Conservation (phyloP, 1,140 invertebrate genomes). For the Asobara japonica region DNA sequence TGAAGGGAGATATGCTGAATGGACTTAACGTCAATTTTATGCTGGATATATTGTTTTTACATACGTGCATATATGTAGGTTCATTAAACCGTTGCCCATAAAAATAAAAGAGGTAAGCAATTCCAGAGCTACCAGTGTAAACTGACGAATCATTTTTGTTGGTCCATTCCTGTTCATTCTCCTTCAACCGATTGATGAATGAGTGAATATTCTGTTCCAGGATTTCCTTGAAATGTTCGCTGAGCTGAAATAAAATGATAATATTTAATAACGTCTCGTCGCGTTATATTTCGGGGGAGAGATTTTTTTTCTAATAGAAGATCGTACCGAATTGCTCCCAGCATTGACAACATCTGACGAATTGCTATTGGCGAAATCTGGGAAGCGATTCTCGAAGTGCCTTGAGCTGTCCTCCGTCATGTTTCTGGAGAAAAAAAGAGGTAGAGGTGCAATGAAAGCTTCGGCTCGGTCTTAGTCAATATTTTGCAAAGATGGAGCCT, state of each 20-base stretch:
- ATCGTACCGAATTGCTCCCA: slow-evolving; percentile 37
- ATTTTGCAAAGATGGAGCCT: no score
- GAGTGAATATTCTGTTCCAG: slow-evolving; percentile 38
- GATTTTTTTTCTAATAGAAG: neutral
- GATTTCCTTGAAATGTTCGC: slow-evolving; percentile 44
- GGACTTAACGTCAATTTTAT: no score
- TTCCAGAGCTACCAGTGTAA: slow-evolving; percentile 68
- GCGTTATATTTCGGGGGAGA: neutral
- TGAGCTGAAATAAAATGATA: slow-evolving; percentile 44
- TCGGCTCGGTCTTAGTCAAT: no score
- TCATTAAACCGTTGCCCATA: slow-evolving; percentile 58
- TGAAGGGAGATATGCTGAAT: no score
- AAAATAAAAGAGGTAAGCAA: slow-evolving; percentile 68
- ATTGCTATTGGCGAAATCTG: slow-evolving; percentile 42
- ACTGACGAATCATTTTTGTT: slow-evolving; percentile 60
- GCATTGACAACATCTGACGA: slow-evolving; percentile 29
- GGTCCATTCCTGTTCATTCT: slow-evolving; percentile 47
- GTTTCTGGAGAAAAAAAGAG: neutral
- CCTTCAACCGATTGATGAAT: slow-evolving; percentile 46
- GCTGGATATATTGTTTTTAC: no score
- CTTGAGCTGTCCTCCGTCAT: slow-evolving; percentile 23
- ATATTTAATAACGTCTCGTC: neutral
- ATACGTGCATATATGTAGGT: slow-evolving; percentile 42
- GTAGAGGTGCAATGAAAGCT: no score
- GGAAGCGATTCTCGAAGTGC: slow-evolving; percentile 45